Evolutionary conservation across 2,888 invertebrate genomes (phyloP).

Genomic region (Thymelicus lineola): DNA sequence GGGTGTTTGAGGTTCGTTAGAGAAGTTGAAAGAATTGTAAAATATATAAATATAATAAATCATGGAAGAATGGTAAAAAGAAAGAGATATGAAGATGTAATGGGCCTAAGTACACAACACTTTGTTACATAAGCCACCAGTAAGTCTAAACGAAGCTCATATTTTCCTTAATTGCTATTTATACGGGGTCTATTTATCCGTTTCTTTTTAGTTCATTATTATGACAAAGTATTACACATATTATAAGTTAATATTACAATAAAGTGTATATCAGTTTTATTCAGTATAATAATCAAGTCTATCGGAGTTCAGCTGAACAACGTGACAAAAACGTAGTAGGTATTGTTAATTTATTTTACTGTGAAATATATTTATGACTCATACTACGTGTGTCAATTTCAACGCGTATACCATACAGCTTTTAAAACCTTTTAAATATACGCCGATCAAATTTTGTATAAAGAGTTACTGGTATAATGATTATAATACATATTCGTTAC

Average conservation of each 20-base stretch:
- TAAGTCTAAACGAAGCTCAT: conserved; percentile 84
- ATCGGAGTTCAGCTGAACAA: neutral
- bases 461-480: neutral
- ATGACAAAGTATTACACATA: conserved; percentile 28
- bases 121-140: conserved; percentile 79
- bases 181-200: conserved; percentile 55
- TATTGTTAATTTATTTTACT: too few relatives aligned
- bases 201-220: conserved; percentile 11
- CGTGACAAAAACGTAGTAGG: neutral
- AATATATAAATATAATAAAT: conserved; percentile 38
- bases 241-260: conserved; percentile 25
- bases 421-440: conserved; percentile 2
- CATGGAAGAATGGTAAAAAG: conserved; percentile 49
- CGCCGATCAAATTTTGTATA: conserved; percentile 2
- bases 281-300: conserved; percentile 19
- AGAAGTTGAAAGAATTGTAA: neutral
- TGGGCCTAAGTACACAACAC: conserved; percentile 68
- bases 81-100: conserved; percentile 53
- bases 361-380: neutral
- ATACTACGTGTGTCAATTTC: neutral
- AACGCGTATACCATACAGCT: neutral
- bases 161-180: conserved; percentile 81
- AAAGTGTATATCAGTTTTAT: conserved; percentile 30
- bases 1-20: conserved; percentile 8
- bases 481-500: neutral